phyloP scores from a whole-genome alignment of 2,113 vertebrate genomes.

The Zeus faber region DNA sequence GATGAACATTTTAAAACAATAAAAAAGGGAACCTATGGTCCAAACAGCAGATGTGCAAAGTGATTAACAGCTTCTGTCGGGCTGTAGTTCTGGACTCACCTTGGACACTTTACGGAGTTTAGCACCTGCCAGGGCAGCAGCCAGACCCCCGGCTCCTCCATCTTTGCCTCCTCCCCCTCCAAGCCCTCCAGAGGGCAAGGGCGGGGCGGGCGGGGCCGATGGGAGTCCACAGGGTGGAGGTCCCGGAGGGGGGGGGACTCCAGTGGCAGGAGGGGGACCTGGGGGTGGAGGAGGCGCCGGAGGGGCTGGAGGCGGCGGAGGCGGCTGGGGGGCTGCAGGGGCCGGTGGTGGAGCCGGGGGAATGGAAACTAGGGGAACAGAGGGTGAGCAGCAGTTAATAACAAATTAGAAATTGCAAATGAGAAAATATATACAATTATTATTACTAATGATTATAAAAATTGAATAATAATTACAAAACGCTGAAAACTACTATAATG shows the following conservation, averaged over 20 bases:
- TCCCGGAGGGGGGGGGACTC: slow-evolving; percentile 70
- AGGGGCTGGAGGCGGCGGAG: slow-evolving; percentile 23
- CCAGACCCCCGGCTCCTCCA: slow-evolving; percentile 68
- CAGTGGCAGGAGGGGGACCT: slow-evolving; percentile 62
- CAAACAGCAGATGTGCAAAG: too few relatives aligned
- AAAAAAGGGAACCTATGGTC: too few relatives aligned
- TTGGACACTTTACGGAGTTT: slow-evolving; percentile 86
- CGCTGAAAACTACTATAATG: too few relatives aligned
- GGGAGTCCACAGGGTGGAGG: slow-evolving; percentile 74
- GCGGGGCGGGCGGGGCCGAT: slow-evolving; percentile 59
- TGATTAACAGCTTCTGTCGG: too few relatives aligned
- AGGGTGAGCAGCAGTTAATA: too few relatives aligned
- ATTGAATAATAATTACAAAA: too few relatives aligned
- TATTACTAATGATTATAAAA: too few relatives aligned
- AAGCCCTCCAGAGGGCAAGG: slow-evolving; percentile 70
- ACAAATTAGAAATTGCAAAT: too few relatives aligned
- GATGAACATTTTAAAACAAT: too few relatives aligned
- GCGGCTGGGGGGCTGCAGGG: slow-evolving; percentile 45
- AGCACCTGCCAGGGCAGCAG: slow-evolving; percentile 82
- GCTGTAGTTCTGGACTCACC: slow-evolving; percentile 58
- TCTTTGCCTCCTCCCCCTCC: slow-evolving; percentile 51
- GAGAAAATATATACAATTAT: too few relatives aligned
- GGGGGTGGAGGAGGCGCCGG: slow-evolving; percentile 69
- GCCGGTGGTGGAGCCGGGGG: slow-evolving; percentile 59
- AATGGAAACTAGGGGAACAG: slow-evolving; percentile 34